These are phyloP conservation scores for Nomada flava DNA, from an alignment of 2,888 invertebrate genomes.

Conservation along the genomic window DNA sequence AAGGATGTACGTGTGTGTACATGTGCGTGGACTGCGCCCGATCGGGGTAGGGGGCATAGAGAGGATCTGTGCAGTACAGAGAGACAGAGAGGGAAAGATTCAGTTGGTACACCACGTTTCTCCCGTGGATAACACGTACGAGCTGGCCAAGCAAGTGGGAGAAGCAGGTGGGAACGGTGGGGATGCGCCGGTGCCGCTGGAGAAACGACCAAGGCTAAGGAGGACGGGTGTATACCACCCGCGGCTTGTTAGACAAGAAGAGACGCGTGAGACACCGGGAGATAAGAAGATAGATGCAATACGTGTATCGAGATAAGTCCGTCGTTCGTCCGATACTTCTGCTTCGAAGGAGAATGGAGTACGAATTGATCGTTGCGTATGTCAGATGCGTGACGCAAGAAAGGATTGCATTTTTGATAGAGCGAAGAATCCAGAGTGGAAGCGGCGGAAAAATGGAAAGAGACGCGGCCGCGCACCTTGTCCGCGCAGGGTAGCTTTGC, in stretches of 20 bases:
- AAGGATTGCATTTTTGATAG: too few species aligned
- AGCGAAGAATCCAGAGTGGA: too few species aligned
- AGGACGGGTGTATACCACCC: background rate
- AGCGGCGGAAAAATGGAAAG: conserved; percentile 15
- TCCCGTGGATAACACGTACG: conserved; percentile 48
- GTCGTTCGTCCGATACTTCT: too few species aligned
- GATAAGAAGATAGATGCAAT: too few species aligned
- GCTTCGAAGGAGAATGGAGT: too few species aligned
- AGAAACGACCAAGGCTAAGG: background rate
- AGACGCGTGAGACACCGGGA: too few species aligned
- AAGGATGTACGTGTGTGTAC: conserved; percentile 6
- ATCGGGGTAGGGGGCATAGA: background rate
- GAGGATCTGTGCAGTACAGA: background rate
- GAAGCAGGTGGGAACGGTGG: conserved; percentile 41
- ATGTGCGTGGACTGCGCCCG: background rate
- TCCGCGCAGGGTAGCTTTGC: background rate
- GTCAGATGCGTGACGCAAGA: too few species aligned
- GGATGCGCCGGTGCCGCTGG: conserved; percentile 37
- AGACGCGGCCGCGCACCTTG: background rate
- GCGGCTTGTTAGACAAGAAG: background rate
- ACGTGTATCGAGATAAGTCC: too few species aligned
- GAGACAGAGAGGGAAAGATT: conserved; percentile 23
- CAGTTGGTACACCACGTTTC: conserved; percentile 41
- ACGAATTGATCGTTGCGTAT: too few species aligned
- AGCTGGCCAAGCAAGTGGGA: background rate